Evolutionary conservation across 2,797 vertebrate species (phyloP), one percentile per base, ranked within the genome.

Genomic region (Luscinia luscinia): DNA sequence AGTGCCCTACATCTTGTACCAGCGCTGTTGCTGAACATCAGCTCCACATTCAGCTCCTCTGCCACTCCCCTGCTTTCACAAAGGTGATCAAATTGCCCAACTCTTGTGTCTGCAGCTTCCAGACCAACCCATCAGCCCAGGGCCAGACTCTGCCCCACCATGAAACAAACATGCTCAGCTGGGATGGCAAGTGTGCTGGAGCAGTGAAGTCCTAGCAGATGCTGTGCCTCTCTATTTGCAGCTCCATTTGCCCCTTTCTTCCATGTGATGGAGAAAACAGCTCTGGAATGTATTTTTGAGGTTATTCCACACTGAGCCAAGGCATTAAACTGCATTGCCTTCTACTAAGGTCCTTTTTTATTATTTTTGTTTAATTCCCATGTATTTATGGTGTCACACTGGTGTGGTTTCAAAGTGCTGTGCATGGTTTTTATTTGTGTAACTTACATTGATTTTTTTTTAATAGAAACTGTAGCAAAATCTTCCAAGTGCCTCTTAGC

Each of bases 381-480:
- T 13, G 6, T 27, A 27, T 51, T 88, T 91, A 51, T 28, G 40
- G 28, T 43, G 30, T 40, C 54, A 48, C 18, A 52, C 3, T 80
- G 34, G 7, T 87, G 38, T 54, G 43, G 43, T 87, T 91, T 81
- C 55, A 58, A 68, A 81, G 36, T 46, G 15, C 52, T 78, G 9
- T 43, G 64, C n/a, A 18, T 43, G 70, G 34, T 7, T 75, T 91
- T 84, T 54, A 76, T 83, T 89, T 86, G 32, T n/a, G 18, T 20
- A 61, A 87, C 11, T 78, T 75, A 23, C 12, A 45, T 1, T 77
- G 34, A 19, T 45, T 45, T 48, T 43, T 41, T 84, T 89, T 81
- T 14, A 30, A 90, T 68, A 92, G 68, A 74, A 90, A 89, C 36
- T 80, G 40, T 34, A 89, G 63, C 46, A 90, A 89, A 95, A 78